phyloP scores from a whole-genome alignment of 2,797 vertebrate species.

The Alosa sapidissima region DNA sequence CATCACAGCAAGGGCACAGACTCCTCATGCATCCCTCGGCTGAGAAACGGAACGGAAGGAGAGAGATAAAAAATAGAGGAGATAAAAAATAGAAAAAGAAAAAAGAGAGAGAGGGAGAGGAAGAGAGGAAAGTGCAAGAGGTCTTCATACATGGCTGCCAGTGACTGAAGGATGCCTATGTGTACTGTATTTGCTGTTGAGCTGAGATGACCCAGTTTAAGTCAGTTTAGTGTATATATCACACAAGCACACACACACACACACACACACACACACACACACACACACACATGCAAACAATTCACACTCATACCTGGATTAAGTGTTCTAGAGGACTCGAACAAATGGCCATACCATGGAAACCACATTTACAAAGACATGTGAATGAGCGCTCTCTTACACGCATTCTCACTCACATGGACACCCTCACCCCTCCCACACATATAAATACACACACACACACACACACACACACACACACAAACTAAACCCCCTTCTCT shows the following conservation, averaged over 20 bases:
- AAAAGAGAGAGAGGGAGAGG: not conserved
- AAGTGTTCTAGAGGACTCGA: not conserved
- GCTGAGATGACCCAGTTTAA: constrained; percentile 18
- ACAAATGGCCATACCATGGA: constrained; percentile 7
- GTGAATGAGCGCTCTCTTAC: constrained; percentile 26
- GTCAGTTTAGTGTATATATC: not conserved
- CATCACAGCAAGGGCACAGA: no score
- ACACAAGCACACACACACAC: not conserved
- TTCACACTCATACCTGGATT: constrained; percentile 38
- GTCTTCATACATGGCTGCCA: not conserved
- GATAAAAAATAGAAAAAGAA: not conserved
- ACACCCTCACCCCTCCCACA: not conserved
- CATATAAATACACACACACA: not conserved
- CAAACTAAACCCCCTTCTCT: not conserved
- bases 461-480: not conserved
- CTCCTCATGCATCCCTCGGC: not conserved
- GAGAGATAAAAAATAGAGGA: not conserved
- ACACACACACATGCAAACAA: not conserved
- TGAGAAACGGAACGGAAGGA: no score
- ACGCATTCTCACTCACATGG: not conserved
- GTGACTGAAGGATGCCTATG: not conserved
- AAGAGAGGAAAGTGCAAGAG: not conserved
- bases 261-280: not conserved
- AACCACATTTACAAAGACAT: constrained; percentile 23
- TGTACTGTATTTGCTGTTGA: not conserved